Percentiles rank a stretch among this genome's conserved stretches.
phyloP scores from a whole-genome alignment of 2,797 vertebrate genomes.

The Siniperca obscura region DNA sequence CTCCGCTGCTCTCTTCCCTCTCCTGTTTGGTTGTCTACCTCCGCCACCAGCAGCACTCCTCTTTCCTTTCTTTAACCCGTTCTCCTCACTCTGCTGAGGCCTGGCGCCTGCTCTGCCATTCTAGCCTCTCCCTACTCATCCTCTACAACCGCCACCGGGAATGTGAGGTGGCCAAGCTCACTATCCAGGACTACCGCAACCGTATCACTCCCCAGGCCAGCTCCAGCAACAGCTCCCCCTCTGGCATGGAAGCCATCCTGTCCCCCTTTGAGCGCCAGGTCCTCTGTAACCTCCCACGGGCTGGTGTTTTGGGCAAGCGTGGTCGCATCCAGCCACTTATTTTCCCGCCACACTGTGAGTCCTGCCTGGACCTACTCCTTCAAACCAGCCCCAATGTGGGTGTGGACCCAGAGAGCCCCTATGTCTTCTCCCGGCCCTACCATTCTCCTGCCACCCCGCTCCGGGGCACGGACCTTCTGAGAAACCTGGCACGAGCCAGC shows the following conservation, averaged over 20 bases:
- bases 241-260: conserved; percentile 79
- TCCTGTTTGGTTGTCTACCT: conserved; percentile 85
- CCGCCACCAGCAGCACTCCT: conserved; percentile 84
- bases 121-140: conserved; percentile 87
- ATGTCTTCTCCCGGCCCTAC: conserved; percentile 86
- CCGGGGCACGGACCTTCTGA: conserved; percentile 85
- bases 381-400: conserved; percentile 85
- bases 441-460: conserved; percentile 87
- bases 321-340: conserved; percentile 85
- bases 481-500: conserved; percentile 84
- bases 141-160: conserved; percentile 88
- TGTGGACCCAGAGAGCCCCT: conserved; percentile 86
- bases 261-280: conserved; percentile 86
- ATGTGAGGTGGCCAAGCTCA: conserved; percentile 88
- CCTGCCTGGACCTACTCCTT: conserved; percentile 86
- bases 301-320: conserved; percentile 84
- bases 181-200: conserved; percentile 83
- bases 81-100: conserved; percentile 83
- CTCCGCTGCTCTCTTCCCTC: conserved; percentile 85
- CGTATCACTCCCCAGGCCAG: conserved; percentile 62
- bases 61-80: conserved; percentile 83
- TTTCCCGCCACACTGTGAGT: conserved; percentile 84
- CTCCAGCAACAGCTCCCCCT: conserved; percentile 41
- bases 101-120: conserved; percentile 88
- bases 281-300: conserved; percentile 82